A percentile compares a stretch with the other conserved stretches of the same genome.
Conservation (phyloP, 2,797 vertebrate genomes). For the Pangasius larnaudii region DNA sequence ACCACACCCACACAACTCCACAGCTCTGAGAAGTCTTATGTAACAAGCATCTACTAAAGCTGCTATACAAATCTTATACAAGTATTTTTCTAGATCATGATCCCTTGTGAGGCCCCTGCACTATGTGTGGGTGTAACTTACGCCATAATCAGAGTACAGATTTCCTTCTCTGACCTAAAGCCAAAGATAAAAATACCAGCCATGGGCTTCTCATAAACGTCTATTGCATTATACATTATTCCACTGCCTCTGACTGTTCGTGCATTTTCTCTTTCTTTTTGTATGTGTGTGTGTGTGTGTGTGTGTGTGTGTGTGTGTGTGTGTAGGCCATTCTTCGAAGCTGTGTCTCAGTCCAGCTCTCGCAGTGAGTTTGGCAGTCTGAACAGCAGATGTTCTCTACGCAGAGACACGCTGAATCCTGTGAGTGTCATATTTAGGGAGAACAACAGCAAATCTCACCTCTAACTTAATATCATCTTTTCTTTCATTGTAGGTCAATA, state of each 20-base stretch:
- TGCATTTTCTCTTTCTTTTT: constrained; percentile 8
- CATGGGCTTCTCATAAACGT: not conserved
- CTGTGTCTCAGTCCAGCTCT: constrained; percentile 89
- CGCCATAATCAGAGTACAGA: not conserved
- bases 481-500: not conserved
- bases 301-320: constrained; percentile 22
- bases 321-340: constrained; percentile 88
- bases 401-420: constrained; percentile 80
- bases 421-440: constrained; percentile 71
- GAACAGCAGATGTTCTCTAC: constrained; percentile 83
- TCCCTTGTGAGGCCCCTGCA: not conserved
- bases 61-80: not conserved
- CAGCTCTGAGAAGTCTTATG: not conserved
- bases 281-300: constrained; percentile 26
- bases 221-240: not conserved
- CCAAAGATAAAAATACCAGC: not conserved
- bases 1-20: not conserved
- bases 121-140: not conserved
- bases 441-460: not conserved
- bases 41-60: constrained; percentile 3
- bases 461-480: not conserved
- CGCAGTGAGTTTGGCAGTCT: constrained; percentile 88
- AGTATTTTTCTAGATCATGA: constrained; percentile 8
- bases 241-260: not conserved
- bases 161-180: not conserved